phyloP scores from a whole-genome alignment of 2,888 invertebrate genomes.

The Dryocosmus kuriphilus region DNA sequence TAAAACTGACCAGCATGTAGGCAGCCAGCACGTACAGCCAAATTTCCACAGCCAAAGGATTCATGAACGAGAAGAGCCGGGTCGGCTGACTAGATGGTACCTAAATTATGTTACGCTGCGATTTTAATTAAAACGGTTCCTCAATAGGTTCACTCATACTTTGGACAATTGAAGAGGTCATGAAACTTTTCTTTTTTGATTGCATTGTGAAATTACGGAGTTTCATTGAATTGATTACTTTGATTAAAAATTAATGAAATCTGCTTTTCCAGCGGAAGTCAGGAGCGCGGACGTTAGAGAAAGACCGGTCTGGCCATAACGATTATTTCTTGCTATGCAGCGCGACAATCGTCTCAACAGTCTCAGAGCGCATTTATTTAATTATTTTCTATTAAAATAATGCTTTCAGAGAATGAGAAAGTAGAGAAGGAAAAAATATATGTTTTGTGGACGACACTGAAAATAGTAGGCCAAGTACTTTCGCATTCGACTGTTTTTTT shows the following conservation, averaged over 20 bases:
- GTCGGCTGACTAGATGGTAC: slow-evolving; percentile 93
- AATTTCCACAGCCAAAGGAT: slow-evolving; percentile 96
- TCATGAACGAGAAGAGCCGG: slow-evolving; percentile 95
- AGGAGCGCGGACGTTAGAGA: neutral
- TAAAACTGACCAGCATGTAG: slow-evolving; percentile 95
- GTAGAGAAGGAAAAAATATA: too few species aligned
- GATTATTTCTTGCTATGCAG: too few species aligned
- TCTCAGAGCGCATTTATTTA: neutral
- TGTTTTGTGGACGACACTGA: neutral
- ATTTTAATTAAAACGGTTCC: slow-evolving; percentile 77
- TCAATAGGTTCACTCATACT: slow-evolving; percentile 29
- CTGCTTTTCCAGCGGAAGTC: neutral
- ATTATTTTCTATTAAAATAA: neutral
- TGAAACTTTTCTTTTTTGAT: neutral
- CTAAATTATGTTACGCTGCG: slow-evolving; percentile 80
- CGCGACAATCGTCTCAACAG: neutral
- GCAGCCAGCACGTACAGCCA: slow-evolving; percentile 97
- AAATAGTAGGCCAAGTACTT: neutral
- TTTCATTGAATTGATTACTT: too few species aligned
- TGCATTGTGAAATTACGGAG: too few species aligned
- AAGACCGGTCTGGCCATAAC: neutral
- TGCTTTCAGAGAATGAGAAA: neutral
- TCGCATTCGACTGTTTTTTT: too few species aligned
- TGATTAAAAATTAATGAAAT: too few species aligned
- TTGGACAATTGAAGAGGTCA: neutral